phyloP scores from a whole-genome alignment of 1,140 invertebrate genomes.

The Battus philenor region DNA sequence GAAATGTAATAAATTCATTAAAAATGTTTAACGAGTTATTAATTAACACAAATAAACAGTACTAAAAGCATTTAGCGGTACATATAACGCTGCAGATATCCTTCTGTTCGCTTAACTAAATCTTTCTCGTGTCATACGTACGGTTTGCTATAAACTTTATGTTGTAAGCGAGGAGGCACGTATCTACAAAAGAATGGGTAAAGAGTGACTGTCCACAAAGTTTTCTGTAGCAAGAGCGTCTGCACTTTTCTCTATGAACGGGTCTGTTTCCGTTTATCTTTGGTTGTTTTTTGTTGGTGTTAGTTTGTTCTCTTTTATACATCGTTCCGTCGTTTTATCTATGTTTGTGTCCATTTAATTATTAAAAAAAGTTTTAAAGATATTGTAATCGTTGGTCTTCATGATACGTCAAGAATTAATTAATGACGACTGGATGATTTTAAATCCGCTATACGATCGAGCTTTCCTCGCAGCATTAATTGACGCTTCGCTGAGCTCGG shows the following conservation, averaged over 20 bases:
- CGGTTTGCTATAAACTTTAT: constrained; percentile 25
- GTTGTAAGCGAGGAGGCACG: constrained; percentile 38
- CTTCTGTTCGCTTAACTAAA: constrained; percentile 10
- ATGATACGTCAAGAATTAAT: constrained; percentile 4
- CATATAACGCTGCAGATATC: background rate
- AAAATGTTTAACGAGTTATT: too few species aligned
- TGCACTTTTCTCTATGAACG: constrained; percentile 64
- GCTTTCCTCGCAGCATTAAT: constrained; percentile 56
- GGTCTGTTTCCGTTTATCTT: constrained; percentile 68
- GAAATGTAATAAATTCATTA: too few species aligned
- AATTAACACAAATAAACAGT: too few species aligned
- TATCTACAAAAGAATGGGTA: constrained; percentile 47
- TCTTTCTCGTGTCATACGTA: constrained; percentile 12
- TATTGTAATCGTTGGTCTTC: too few species aligned
- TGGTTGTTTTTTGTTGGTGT: constrained; percentile 53
- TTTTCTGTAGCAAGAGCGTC: constrained; percentile 59
- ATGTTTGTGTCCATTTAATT: too few species aligned
- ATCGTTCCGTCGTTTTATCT: constrained; percentile 57
- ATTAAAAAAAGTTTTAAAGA: too few species aligned
- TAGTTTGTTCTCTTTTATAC: constrained; percentile 58
- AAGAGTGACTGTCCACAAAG: constrained; percentile 53
- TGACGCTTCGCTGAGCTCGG: constrained; percentile 58
- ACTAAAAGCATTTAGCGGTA: background rate
- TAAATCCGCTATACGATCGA: constrained; percentile 38
- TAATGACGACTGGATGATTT: constrained; percentile 28